A percentile compares a stretch with the other conserved stretches of the same genome.
phyloP scores from a whole-genome alignment of 2,888 invertebrate species.

The Cephus pygmeus region DNA sequence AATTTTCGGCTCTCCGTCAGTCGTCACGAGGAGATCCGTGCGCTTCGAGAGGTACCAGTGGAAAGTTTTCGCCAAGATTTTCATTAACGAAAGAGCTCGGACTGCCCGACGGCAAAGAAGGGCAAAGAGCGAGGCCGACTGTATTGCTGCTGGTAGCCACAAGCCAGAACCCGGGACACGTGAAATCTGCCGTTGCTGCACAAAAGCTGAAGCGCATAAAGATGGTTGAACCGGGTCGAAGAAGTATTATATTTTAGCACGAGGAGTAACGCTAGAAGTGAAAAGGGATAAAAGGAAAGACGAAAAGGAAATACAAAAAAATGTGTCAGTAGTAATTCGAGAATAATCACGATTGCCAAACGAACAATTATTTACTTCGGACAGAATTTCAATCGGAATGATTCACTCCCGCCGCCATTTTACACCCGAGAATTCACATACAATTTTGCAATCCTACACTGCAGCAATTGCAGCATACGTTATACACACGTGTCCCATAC shows the following conservation, averaged over 20 bases:
- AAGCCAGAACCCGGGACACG: background rate
- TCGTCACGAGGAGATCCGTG: background rate
- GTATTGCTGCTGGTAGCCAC: slow-evolving; percentile 16
- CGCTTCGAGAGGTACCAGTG: slow-evolving; percentile 2
- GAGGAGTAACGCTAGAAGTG: background rate
- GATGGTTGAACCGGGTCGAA: background rate
- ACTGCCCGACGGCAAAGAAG: background rate
- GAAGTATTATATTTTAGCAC: background rate
- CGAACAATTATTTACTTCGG: background rate
- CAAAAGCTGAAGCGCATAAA: background rate
- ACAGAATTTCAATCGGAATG: background rate
- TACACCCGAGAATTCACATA: background rate
- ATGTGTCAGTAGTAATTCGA: background rate
- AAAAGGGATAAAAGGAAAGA: background rate
- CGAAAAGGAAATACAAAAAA: background rate
- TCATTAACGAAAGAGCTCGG: slow-evolving; percentile 34
- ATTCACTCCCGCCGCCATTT: background rate
- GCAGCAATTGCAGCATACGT: too few relatives aligned
- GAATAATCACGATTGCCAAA: background rate
- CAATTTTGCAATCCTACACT: background rate
- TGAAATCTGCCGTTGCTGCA: background rate
- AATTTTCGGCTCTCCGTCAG: background rate
- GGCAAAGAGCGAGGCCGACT: slow-evolving; percentile 3
- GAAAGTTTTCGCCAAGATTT: slow-evolving; percentile 25
- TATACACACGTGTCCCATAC: too few relatives aligned